Evolutionary conservation across 2,113 vertebrate genomes (phyloP).

Genomic region (Emydocephalus ijimae): DNA sequence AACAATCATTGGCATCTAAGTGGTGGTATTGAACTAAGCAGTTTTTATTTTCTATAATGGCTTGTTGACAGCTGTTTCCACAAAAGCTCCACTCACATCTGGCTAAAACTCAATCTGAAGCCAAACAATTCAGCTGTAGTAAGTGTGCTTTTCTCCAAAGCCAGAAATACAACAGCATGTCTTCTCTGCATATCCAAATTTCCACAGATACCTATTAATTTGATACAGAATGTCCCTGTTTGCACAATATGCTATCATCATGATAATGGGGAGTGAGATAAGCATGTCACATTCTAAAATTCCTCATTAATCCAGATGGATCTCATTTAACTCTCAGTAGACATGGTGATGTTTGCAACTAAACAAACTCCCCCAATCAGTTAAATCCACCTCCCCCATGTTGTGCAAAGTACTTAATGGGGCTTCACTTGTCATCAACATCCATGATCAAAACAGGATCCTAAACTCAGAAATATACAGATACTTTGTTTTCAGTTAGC

Average conservation of each 20-base stretch:
- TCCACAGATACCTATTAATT: background rate
- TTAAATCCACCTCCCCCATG: background rate
- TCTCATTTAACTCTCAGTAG: background rate
- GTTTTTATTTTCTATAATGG: background rate
- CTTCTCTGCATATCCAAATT: background rate
- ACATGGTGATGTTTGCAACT: background rate
- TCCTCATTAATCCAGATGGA: background rate
- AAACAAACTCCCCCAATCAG: background rate
- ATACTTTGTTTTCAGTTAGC: background rate
- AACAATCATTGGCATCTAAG: slow-evolving; percentile 2
- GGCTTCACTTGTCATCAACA: background rate
- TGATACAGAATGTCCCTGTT: background rate
- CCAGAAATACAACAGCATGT: background rate
- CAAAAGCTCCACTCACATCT: background rate
- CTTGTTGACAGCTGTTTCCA: slow-evolving; percentile 2
- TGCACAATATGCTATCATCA: background rate
- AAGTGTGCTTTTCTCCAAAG: background rate
- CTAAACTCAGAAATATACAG: background rate
- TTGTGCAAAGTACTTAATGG: background rate
- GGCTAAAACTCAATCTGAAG: background rate
- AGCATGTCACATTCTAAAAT: background rate
- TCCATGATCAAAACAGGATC: background rate
- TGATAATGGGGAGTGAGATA: background rate
- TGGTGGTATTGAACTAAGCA: background rate
- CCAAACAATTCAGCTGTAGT: background rate